These are phyloP conservation scores for Hipposideros larvatus DNA, from an alignment of 2,797 vertebrate species.

Conservation along the genomic window DNA sequence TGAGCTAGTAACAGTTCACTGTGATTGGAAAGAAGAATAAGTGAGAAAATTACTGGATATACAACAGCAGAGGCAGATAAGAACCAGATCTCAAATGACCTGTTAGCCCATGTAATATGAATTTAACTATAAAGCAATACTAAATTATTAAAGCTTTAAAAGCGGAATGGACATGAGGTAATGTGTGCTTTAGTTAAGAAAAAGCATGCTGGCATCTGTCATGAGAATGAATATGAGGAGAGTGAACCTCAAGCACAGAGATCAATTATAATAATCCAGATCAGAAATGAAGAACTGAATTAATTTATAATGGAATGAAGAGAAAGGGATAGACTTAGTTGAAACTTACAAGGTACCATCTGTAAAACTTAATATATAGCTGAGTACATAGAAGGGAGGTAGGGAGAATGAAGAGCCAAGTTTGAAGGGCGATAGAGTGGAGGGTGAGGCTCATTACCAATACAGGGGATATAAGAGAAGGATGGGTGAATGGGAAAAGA, in stretches of 20 bases:
- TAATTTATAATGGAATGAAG: background rate
- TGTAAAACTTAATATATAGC: background rate
- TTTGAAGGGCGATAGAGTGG: background rate
- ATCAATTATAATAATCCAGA: background rate
- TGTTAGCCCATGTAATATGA: background rate
- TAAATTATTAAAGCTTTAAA: constrained; percentile 9
- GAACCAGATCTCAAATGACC: background rate
- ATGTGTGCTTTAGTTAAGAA: background rate
- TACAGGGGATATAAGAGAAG: background rate
- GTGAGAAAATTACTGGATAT: background rate
- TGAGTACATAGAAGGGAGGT: background rate
- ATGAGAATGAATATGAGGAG: background rate
- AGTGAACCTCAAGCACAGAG: background rate
- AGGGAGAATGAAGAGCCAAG: background rate
- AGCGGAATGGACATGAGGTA: background rate
- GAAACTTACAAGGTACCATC: background rate
- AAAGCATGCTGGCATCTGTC: background rate
- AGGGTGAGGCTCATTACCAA: background rate
- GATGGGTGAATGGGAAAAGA: background rate
- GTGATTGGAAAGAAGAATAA: background rate
- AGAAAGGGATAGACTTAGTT: background rate
- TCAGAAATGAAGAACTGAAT: background rate
- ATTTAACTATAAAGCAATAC: constrained; percentile 41
- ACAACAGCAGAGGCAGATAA: background rate
- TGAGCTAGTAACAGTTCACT: background rate